Conservation (phyloP, 2,113 vertebrate species). For the Stercorarius parasiticus region DNA sequence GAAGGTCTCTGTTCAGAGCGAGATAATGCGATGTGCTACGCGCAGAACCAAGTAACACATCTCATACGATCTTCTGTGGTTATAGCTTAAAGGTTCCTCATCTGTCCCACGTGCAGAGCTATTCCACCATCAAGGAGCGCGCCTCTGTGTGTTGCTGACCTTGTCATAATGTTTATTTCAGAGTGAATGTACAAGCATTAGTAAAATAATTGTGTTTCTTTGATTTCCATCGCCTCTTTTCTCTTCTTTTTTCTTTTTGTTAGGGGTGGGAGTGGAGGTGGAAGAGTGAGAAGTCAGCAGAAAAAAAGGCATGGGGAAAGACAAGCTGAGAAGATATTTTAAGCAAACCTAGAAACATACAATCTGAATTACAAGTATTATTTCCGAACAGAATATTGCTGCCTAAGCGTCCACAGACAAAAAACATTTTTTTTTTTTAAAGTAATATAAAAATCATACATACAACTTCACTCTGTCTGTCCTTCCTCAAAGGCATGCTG, state of each 20-base stretch:
- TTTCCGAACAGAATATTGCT: background rate
- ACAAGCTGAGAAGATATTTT: background rate
- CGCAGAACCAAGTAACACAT: background rate
- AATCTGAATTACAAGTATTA: background rate
- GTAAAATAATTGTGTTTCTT: background rate
- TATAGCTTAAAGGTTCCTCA: background rate
- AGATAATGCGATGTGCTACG: fast-evolving
- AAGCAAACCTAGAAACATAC: background rate
- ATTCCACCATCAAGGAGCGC: background rate
- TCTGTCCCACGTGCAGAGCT: background rate
- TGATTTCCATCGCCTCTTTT: background rate
- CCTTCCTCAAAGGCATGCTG: background rate
- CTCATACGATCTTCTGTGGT: background rate
- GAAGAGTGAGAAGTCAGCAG: background rate
- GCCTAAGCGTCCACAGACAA: background rate
- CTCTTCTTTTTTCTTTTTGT: background rate
- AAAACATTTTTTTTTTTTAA: background rate
- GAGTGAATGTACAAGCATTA: background rate
- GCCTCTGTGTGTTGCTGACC: background rate
- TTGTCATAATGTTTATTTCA: background rate
- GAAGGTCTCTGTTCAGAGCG: background rate
- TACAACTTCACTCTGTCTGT: background rate
- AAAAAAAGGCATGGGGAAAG: background rate
- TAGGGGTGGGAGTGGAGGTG: background rate
- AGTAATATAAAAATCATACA: background rate